Evolutionary conservation across 2,797 vertebrate species (phyloP).

Genomic region (Oreonectes daqikongensis): DNA sequence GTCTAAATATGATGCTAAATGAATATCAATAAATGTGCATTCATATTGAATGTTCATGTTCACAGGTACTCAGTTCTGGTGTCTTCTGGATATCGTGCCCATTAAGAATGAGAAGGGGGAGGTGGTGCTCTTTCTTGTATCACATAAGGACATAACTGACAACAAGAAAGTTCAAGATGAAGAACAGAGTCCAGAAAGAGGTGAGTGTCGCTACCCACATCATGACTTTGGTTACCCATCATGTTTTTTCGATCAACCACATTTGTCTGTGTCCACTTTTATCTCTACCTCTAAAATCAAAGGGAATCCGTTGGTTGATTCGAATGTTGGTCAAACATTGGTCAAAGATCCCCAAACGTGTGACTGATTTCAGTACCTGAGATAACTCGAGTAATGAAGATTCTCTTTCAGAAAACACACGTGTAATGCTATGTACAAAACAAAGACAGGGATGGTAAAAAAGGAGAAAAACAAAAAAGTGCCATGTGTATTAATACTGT

Average conservation of each 20-base stretch:
- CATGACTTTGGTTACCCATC: background rate
- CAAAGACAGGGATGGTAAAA: background rate
- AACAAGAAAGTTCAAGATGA: constrained; percentile 79
- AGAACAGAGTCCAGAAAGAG: constrained; percentile 72
- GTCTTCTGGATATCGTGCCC: constrained; percentile 82
- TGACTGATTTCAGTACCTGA: background rate
- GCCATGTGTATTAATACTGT: background rate
- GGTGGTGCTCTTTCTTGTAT: constrained; percentile 83
- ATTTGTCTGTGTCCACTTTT: background rate
- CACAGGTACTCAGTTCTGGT: constrained; percentile 83
- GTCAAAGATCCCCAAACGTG: background rate
- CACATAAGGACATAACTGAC: constrained; percentile 84
- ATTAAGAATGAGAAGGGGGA: constrained; percentile 86
- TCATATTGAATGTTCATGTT: too few relatives aligned
- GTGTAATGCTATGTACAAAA: constrained; percentile 6
- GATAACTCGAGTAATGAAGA: background rate
- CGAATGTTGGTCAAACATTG: background rate
- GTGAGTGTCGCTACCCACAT: constrained; percentile 59
- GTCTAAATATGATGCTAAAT: too few relatives aligned
- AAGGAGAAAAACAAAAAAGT: constrained; percentile 12
- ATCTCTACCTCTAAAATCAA: background rate
- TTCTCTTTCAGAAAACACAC: constrained; percentile 3
- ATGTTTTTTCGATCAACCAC: background rate
- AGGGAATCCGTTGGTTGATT: background rate
- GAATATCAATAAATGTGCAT: too few relatives aligned